Evolutionary conservation across 2,797 vertebrate genomes (phyloP).

Genomic region (Tinamus major): DNA sequence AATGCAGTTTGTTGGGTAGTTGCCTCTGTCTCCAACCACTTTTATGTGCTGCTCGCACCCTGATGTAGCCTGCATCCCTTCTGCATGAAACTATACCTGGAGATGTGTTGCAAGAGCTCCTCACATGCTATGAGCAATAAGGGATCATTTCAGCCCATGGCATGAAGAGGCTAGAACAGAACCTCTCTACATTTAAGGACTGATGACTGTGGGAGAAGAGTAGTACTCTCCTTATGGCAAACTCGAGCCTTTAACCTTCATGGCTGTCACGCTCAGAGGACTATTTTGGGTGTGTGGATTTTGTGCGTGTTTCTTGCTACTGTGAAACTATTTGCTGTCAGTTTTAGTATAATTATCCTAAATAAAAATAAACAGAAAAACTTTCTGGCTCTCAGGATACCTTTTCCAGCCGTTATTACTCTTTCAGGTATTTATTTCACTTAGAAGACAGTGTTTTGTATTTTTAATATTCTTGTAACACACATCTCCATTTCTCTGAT

Average conservation of each 20-base stretch:
- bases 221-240: neutral
- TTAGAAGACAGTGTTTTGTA: neutral
- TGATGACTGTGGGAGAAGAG: conserved; percentile 51
- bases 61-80: neutral
- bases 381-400: neutral
- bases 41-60: fast-evolving
- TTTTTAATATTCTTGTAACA: conserved; percentile 3
- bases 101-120: neutral
- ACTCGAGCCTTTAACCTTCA: conserved; percentile 51
- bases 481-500: neutral
- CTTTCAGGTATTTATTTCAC: neutral
- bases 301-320: neutral
- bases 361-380: conserved; percentile 19
- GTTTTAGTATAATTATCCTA: conserved; percentile 36
- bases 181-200: neutral
- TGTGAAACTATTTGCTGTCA: conserved; percentile 21
- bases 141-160: neutral
- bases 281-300: neutral
- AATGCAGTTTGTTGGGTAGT: neutral
- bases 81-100: neutral
- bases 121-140: neutral
- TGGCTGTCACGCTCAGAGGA: neutral
- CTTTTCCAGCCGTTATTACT: conserved; percentile 18
- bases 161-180: neutral
- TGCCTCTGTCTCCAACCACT: neutral